Evolutionary conservation across 2,113 vertebrate genomes (phyloP), one percentile per base, ranked within the genome.

Genomic region (Willisornis vidua): DNA sequence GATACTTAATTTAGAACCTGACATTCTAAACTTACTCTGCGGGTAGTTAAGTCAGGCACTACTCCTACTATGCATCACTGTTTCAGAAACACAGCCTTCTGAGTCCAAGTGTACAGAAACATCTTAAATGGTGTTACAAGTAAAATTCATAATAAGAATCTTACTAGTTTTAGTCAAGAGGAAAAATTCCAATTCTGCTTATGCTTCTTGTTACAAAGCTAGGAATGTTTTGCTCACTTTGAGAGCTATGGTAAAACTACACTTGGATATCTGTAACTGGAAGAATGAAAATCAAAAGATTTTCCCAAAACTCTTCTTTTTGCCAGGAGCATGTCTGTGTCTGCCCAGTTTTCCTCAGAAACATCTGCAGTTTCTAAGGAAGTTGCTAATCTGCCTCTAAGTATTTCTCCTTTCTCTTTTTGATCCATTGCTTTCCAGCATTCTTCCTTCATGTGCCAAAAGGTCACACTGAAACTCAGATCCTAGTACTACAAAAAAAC

Each of bases 1-100:
- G 62, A 94, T 89, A 74, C 78, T 94, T 94, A 88, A 92, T 92
- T 95, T 92, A 91, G 95, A 95, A 89, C 58, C 66, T 90, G 95
- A 81, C 81, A 80, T 89, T 86, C 87, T 95, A 89, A 96, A 96
- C 75, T 86, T 91, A 92, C 83, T 73, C 55, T 71, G 77, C 0
- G 43, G 51, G 45, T 52, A 81, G 70, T 73, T 61, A 89, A 92
- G 63, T 88, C 89, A 84, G 75, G 68, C 62, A n/a, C 55, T 80
- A 55, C 24, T 92, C 31, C 37, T 74, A 70, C 46, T 65, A 29
- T 8, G 22, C 51, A 41, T 49, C 87, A 58, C n/a, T 1, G 0
- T 59, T 87, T 73, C 70, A 87, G 68, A 55, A 82, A 55, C 20
- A 37, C 10, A 58, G 41, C 29, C 31, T 86, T 90, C 68, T 9